These are phyloP conservation scores for Umimayanthus chanpuru DNA, from an alignment of 92 coral and sea anemone genomes.

Conservation along the genomic window DNA sequence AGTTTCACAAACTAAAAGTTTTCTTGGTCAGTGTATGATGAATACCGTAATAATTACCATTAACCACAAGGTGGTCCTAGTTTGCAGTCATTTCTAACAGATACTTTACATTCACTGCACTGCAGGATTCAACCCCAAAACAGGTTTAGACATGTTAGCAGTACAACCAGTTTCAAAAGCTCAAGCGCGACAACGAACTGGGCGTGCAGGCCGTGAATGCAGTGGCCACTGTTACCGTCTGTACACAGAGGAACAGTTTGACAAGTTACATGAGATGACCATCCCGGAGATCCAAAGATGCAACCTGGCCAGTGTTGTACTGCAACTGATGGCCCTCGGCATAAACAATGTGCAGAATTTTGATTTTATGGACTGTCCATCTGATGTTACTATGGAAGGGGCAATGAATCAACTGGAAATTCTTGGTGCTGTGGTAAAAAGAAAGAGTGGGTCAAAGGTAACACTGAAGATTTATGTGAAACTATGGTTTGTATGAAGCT, in stretches of 20 bases:
- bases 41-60: no score
- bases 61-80: neutral
- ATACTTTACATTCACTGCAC: neutral
- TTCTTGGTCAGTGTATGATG: no score
- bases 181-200: conserved; percentile 96
- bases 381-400: conserved; percentile 72
- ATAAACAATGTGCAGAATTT: conserved; percentile 74
- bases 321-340: conserved; percentile 93
- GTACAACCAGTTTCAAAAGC: conserved; percentile 97
- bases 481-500: no score
- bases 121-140: conserved; percentile 91
- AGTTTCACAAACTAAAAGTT: no score
- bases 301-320: conserved; percentile 76
- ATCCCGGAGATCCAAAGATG: conserved; percentile 96
- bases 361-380: conserved; percentile 91
- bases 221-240: conserved; percentile 94
- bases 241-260: conserved; percentile 96
- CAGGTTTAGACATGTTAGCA: conserved; percentile 90
- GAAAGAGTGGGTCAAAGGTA: conserved; percentile 65
- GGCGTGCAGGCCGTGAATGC: conserved; percentile 95
- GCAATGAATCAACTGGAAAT: conserved; percentile 77
- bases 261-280: conserved; percentile 73
- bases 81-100: neutral
- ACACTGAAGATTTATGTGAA: neutral
- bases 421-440: conserved; percentile 83